Percentiles rank a stretch among this genome's conserved stretches.
Evolutionary conservation across 2,888 invertebrate species (phyloP).

Genomic region (Theretra japonica): DNA sequence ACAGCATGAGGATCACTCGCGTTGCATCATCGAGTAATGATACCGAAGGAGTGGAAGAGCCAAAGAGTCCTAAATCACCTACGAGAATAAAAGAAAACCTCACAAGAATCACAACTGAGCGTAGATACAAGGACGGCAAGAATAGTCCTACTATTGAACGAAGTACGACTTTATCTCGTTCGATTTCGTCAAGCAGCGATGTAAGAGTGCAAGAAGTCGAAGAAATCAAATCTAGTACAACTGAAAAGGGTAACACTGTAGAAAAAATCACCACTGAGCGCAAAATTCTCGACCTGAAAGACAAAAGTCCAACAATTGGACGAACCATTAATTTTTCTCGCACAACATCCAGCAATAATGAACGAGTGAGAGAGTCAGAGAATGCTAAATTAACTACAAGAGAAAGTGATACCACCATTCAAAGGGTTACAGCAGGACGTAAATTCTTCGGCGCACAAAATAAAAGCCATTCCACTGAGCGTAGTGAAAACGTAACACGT

Average conservation of each 20-base stretch:
- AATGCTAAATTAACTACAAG: neutral
- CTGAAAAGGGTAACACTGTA: neutral
- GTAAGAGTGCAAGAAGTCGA: neutral
- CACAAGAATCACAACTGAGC: neutral
- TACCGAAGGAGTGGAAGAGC: neutral
- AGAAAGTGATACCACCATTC: neutral
- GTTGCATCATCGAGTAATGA: conserved; percentile 8
- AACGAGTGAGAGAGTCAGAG: neutral
- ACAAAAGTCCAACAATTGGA: neutral
- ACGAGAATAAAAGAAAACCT: neutral
- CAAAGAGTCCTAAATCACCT: neutral
- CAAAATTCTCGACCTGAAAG: neutral
- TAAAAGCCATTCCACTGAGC: neutral
- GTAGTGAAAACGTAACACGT: neutral
- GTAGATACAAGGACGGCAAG: neutral
- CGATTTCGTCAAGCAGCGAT: neutral
- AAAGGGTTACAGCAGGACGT: neutral
- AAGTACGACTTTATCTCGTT: neutral
- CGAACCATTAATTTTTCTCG: neutral
- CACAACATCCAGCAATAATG: neutral
- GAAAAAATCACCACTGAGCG: neutral
- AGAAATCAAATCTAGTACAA: neutral
- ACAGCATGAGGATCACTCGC: neutral
- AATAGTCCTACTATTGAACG: neutral
- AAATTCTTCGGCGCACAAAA: neutral